Percentiles rank a stretch among this genome's conserved stretches.
Conservation (phyloP, 2,797 vertebrate species). For the Capromys pilorides region DNA sequence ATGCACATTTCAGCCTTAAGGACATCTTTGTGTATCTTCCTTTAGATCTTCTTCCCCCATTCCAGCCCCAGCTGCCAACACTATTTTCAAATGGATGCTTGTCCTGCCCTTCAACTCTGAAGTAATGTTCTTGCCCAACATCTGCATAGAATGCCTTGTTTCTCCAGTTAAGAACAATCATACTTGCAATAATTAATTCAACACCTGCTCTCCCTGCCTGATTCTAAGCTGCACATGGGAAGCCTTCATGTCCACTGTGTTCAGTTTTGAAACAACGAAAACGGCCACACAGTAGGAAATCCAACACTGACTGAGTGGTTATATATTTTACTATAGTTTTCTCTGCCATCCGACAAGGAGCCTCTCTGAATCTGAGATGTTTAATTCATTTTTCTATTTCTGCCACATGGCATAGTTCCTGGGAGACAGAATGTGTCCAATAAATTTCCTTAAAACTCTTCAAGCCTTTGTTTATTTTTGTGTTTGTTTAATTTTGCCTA, state of each 20-base stretch:
- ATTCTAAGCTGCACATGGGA: neutral
- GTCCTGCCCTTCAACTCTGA: neutral
- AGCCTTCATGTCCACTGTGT: neutral
- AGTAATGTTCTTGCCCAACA: neutral
- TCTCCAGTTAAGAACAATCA: neutral
- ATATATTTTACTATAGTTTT: neutral
- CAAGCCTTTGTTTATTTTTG: constrained; percentile 47
- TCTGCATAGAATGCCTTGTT: neutral
- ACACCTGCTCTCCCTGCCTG: neutral
- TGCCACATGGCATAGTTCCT: constrained; percentile 7
- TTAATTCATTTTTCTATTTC: constrained; percentile 54
- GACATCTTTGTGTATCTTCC: neutral
- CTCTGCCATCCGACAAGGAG: neutral
- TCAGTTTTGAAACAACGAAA: neutral
- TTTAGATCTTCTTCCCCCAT: neutral
- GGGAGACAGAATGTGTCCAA: constrained; percentile 39
- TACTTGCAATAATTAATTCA: neutral
- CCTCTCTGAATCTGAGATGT: neutral
- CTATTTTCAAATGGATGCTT: constrained; percentile 39
- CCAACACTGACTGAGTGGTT: neutral
- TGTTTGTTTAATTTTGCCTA: constrained; percentile 47
- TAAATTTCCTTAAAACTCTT: constrained; percentile 45
- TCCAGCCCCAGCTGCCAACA: neutral
- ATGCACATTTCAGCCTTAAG: neutral
- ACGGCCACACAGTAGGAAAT: neutral